Evolutionary conservation across 1,140 invertebrate species (phyloP).

Genomic region (Hirudo medicinalis): DNA sequence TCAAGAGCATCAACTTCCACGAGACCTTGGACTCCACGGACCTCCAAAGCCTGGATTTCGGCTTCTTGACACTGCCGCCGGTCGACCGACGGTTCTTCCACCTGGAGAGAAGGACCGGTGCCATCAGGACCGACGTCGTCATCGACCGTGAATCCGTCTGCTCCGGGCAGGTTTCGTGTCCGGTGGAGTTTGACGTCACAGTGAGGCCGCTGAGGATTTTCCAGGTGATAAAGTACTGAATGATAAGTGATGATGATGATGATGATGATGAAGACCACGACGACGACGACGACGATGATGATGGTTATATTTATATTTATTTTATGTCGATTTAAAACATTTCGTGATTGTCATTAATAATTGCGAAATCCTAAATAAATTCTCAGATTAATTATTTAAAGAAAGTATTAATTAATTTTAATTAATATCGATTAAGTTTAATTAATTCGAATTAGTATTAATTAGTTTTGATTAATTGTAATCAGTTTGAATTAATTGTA

Average conservation of each 20-base stretch:
- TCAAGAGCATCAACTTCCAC: background rate
- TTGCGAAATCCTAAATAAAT: background rate
- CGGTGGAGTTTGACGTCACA: constrained; percentile 15
- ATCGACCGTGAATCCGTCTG: constrained; percentile 21
- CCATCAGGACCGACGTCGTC: constrained; percentile 11
- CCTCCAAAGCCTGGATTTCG: constrained; percentile 8
- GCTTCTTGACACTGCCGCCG: constrained; percentile 18
- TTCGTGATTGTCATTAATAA: background rate
- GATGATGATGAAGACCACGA: background rate
- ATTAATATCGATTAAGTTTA: too few relatives aligned
- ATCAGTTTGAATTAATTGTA: too few relatives aligned
- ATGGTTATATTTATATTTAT: background rate
- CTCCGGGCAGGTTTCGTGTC: constrained; percentile 15
- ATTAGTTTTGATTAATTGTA: too few relatives aligned
- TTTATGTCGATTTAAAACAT: background rate
- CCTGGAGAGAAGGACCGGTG: constrained; percentile 15
- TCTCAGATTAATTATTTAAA: too few relatives aligned
- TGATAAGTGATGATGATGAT: background rate
- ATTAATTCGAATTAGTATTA: too few relatives aligned
- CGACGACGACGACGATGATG: background rate
- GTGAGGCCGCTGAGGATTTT: constrained; percentile 21
- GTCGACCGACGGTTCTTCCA: constrained; percentile 13
- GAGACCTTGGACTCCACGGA: constrained; percentile 2
- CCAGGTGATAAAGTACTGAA: background rate
- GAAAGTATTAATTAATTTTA: too few relatives aligned